A percentile compares a stretch with the other conserved stretches of the same genome.
These are phyloP conservation scores for Drosophila nr. medialis DNA, from an alignment of 2,888 invertebrate species.

Conservation along the genomic window DNA sequence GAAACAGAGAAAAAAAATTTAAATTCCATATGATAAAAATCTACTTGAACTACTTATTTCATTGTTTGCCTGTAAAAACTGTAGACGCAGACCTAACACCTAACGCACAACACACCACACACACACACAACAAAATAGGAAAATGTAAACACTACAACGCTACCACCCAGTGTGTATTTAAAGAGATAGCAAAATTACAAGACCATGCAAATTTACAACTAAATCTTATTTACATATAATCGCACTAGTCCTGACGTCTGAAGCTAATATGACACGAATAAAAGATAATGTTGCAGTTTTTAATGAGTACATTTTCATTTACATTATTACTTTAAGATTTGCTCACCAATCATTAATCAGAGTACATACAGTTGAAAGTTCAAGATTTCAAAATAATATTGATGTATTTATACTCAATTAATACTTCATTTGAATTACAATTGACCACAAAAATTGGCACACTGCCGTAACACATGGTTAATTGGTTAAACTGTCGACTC, in stretches of 20 bases:
- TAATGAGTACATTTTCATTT: background rate
- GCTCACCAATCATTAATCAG: too few species aligned
- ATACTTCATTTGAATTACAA: too few species aligned
- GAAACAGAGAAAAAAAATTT: conserved; percentile 36
- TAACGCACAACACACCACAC: background rate
- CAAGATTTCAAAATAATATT: too few species aligned
- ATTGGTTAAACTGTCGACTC: too few species aligned
- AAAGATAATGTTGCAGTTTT: background rate
- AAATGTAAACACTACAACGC: too few species aligned
- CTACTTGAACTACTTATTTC: conserved; percentile 9
- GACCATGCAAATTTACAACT: background rate
- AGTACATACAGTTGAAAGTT: too few species aligned
- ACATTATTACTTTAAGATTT: conserved; percentile 1
- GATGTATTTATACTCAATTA: too few species aligned
- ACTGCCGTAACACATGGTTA: too few species aligned
- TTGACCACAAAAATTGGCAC: too few species aligned
- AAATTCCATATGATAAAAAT: conserved; percentile 30
- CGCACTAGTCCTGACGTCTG: background rate
- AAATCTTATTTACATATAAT: background rate
- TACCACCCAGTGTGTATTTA: background rate
- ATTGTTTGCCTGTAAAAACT: conserved; percentile 1
- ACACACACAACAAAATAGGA: background rate
- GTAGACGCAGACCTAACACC: background rate
- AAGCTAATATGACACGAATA: conserved; percentile 4
- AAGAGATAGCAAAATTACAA: background rate